phyloP scores from a whole-genome alignment of 2,113 vertebrate genomes.

The Taxidea taxus region DNA sequence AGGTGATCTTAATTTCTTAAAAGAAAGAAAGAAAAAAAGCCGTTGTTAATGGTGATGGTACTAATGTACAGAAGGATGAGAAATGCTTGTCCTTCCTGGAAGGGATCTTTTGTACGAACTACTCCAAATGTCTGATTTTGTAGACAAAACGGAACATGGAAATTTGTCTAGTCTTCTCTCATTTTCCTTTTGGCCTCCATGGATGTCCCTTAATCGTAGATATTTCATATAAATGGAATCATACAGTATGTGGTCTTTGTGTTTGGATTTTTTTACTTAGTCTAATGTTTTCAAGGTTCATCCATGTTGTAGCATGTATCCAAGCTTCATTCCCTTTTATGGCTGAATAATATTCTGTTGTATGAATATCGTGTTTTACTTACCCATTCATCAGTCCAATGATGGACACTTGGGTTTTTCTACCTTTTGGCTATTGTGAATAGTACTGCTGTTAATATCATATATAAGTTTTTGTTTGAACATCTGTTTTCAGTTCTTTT shows the following conservation, averaged over 20 bases:
- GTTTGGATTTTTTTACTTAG: neutral
- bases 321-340: neutral
- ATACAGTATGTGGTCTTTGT: neutral
- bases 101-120: neutral
- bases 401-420: neutral
- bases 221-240: neutral
- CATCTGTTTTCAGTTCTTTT: conserved; percentile 36
- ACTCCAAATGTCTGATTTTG: neutral
- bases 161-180: neutral
- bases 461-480: neutral
- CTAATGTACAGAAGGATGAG: neutral
- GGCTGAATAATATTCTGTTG: neutral
- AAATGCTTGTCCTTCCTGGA: neutral
- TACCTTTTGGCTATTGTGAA: neutral
- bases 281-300: neutral
- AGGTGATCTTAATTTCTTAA: neutral
- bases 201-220: neutral
- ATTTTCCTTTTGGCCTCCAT: neutral
- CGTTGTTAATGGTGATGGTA: neutral
- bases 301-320: neutral
- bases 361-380: neutral
- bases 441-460: neutral
- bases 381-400: neutral
- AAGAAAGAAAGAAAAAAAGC: neutral
- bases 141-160: neutral